Evolutionary conservation across 2,113 vertebrate species (phyloP).

Genomic region (Scopus umbretta): DNA sequence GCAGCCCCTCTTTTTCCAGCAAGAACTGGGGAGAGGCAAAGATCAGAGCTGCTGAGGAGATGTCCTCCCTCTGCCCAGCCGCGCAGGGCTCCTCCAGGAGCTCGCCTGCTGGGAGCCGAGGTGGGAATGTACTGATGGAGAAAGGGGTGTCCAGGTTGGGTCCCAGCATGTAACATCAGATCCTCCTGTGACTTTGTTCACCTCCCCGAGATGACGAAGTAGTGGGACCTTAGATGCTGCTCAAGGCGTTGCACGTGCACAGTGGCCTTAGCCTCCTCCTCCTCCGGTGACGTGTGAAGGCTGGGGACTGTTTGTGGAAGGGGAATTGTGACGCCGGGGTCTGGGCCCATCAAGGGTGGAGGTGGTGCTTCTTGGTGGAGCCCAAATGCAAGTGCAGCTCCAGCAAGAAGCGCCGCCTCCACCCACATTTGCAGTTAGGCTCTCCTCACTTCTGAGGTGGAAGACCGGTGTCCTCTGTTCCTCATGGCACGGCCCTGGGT

Average conservation of each 20-base stretch:
- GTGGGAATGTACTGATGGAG: background rate
- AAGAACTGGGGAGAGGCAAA: background rate
- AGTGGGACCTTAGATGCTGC: background rate
- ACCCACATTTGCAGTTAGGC: background rate
- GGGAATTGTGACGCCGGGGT: background rate
- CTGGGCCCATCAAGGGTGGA: background rate
- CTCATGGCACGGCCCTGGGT: background rate
- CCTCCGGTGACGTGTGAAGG: rapidly evolving
- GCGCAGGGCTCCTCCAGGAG: background rate
- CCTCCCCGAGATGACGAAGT: background rate
- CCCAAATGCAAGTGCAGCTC: background rate
- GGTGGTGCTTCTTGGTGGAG: background rate
- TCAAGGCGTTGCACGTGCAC: background rate
- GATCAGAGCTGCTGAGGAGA: background rate
- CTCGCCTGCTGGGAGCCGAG: background rate
- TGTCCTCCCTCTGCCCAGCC: background rate
- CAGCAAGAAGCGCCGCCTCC: background rate
- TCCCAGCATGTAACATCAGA: background rate
- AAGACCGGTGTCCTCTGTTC: background rate
- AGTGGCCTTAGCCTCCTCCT: background rate
- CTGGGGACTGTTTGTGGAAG: background rate
- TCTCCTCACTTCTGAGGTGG: background rate
- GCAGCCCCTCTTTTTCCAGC: background rate
- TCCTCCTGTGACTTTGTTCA: background rate
- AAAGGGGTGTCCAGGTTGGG: background rate